phyloP scores from a whole-genome alignment of 2,113 vertebrate genomes.

The Theristicus caerulescens region DNA sequence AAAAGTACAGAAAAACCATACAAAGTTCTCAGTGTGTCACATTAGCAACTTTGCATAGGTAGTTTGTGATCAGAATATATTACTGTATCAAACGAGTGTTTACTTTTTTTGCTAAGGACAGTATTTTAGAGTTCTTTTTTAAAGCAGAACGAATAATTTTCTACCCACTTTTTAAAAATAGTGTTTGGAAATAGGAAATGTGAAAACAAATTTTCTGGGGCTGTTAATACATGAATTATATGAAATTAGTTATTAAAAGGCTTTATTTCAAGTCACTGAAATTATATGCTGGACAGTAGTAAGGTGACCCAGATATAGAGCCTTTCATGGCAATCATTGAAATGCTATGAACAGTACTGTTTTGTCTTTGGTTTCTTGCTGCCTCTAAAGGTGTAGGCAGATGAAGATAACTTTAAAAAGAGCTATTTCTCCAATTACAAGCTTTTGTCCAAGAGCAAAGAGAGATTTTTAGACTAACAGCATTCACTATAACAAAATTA shows the following conservation, averaged over 20 bases:
- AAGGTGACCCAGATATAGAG: conserved; percentile 73
- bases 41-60: conserved; percentile 45
- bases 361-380: conserved; percentile 70
- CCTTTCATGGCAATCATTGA: conserved; percentile 65
- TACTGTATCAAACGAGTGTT: conserved; percentile 41
- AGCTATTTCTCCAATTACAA: conserved; percentile 76
- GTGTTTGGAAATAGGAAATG: not conserved
- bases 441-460: conserved; percentile 75
- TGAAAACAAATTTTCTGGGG: not conserved
- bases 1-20: conserved; percentile 65
- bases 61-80: conserved; percentile 70
- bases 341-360: conserved; percentile 73
- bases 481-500: conserved; percentile 74
- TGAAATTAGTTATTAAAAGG: conserved; percentile 54
- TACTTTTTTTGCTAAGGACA: conserved; percentile 53
- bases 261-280: conserved; percentile 60
- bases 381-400: conserved; percentile 73
- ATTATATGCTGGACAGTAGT: conserved; percentile 60
- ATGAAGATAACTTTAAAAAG: conserved; percentile 74
- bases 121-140: not conserved
- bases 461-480: conserved; percentile 69
- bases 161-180: not conserved
- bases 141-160: not conserved
- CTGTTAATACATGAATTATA: conserved; percentile 25
- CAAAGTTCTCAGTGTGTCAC: conserved; percentile 61